Conservation (phyloP, 2,797 vertebrate genomes). For the Manis pentadactyla region DNA sequence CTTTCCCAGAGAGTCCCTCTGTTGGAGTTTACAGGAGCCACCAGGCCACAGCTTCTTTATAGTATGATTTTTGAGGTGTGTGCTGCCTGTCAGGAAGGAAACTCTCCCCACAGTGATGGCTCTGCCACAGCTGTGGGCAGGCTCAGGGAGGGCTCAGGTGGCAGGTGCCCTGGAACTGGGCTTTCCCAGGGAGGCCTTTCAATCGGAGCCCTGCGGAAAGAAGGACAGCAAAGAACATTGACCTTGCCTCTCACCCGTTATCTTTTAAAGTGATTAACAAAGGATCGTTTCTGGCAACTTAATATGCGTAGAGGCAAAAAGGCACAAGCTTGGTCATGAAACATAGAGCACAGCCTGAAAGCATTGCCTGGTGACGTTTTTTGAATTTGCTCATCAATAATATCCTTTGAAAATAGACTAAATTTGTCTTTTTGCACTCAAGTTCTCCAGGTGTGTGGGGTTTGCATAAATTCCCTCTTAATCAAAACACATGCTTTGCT, state of each 20-base stretch:
- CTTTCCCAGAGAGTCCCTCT: background rate
- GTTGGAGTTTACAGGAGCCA: background rate
- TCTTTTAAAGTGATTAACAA: slow-evolving; percentile 71
- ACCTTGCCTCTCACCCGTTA: slow-evolving; percentile 54
- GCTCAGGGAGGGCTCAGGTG: background rate
- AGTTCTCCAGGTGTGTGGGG: slow-evolving; percentile 56
- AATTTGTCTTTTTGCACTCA: slow-evolving; percentile 76
- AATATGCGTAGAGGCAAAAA: slow-evolving; percentile 26
- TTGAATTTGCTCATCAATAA: slow-evolving; percentile 74
- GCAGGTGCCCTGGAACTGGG: background rate
- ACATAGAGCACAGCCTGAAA: slow-evolving; percentile 27
- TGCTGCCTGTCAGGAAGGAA: background rate
- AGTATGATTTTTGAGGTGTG: slow-evolving; percentile 16
- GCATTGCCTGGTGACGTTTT: slow-evolving; percentile 63
- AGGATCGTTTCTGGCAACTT: slow-evolving; percentile 61
- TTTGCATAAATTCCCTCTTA: slow-evolving; percentile 71
- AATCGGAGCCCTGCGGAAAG: background rate
- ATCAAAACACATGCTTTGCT: slow-evolving; percentile 66
- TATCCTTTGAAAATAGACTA: slow-evolving; percentile 72
- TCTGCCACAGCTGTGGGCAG: background rate
- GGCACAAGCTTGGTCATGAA: slow-evolving; percentile 51
- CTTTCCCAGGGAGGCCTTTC: slow-evolving; percentile 36
- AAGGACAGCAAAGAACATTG: slow-evolving; percentile 36
- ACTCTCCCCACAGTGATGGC: background rate
- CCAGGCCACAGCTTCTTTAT: background rate